A percentile compares a stretch with the other conserved stretches of the same genome.
These are phyloP conservation scores for Rhabdomys dilectus DNA, from an alignment of 2,113 vertebrate species.

Conservation along the genomic window DNA sequence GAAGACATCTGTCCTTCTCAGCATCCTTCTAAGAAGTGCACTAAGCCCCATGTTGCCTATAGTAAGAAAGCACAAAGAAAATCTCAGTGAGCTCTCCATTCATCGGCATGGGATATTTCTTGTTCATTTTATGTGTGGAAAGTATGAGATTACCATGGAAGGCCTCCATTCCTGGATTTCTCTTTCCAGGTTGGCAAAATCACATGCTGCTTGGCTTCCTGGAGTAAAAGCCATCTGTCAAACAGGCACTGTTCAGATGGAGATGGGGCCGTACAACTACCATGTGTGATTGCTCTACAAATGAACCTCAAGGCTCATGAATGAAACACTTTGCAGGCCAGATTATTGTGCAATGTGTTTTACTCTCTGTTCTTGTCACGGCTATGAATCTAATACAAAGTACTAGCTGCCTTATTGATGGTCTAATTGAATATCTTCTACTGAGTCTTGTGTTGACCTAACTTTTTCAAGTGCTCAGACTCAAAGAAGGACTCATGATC, in stretches of 20 bases:
- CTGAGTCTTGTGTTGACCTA: neutral
- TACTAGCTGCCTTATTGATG: neutral
- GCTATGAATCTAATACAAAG: neutral
- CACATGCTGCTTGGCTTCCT: constrained; percentile 10
- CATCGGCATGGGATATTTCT: neutral
- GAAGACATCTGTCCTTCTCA: neutral
- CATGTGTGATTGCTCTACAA: neutral
- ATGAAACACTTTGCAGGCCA: constrained; percentile 36
- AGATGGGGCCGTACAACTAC: neutral
- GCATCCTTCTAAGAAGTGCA: neutral
- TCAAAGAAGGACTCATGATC: neutral
- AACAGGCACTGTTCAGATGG: neutral
- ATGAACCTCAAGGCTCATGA: neutral
- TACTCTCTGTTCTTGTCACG: neutral
- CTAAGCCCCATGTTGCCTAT: neutral
- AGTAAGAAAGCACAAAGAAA: neutral
- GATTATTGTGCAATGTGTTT: neutral
- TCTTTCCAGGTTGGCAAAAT: constrained; percentile 48
- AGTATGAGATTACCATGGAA: neutral
- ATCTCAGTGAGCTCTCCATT: neutral
- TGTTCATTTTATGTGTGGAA: neutral
- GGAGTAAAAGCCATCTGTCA: constrained; percentile 65
- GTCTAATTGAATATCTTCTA: neutral
- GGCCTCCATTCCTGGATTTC: constrained; percentile 7
- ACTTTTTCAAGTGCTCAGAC: neutral